phyloP scores from a whole-genome alignment of 1,140 invertebrate genomes.

The Procambarus clarkii region DNA sequence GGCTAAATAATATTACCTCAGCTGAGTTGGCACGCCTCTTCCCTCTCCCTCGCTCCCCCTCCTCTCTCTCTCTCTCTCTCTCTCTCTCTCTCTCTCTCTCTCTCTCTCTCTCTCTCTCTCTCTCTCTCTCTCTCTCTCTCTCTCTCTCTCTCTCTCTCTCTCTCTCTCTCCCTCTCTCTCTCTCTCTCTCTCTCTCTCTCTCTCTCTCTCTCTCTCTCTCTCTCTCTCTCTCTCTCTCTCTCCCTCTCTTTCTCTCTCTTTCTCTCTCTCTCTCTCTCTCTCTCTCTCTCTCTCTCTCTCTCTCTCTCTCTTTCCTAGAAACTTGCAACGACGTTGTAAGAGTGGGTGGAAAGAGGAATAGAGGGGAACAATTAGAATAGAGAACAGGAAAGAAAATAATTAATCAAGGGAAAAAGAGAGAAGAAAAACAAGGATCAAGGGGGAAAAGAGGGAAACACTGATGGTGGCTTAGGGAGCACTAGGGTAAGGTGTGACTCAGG shows the following conservation, averaged over 20 bases:
- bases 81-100: not conserved
- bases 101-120: not conserved
- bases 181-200: too few relatives aligned
- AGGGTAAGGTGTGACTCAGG: too few relatives aligned
- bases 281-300: not conserved
- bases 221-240: constrained; percentile 17
- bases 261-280: not conserved
- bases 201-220: constrained; percentile 24
- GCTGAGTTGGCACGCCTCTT: constrained; percentile 53
- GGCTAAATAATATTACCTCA: constrained; percentile 64
- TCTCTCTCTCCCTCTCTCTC: too few relatives aligned
- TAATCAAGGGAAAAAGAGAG: not conserved
- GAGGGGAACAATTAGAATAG: not conserved
- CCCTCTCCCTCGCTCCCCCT: not conserved
- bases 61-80: constrained; percentile 1
- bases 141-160: not conserved
- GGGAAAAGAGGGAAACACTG: not conserved
- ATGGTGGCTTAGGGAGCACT: too few relatives aligned
- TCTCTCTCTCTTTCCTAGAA: not conserved
- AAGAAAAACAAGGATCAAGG: not conserved
- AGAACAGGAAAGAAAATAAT: not conserved
- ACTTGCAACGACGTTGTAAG: too few relatives aligned
- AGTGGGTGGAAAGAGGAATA: not conserved
- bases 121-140: not conserved
- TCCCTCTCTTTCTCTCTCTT: not conserved